phyloP scores from a whole-genome alignment of 2,797 vertebrate species.

The Xerus rutilus region DNA sequence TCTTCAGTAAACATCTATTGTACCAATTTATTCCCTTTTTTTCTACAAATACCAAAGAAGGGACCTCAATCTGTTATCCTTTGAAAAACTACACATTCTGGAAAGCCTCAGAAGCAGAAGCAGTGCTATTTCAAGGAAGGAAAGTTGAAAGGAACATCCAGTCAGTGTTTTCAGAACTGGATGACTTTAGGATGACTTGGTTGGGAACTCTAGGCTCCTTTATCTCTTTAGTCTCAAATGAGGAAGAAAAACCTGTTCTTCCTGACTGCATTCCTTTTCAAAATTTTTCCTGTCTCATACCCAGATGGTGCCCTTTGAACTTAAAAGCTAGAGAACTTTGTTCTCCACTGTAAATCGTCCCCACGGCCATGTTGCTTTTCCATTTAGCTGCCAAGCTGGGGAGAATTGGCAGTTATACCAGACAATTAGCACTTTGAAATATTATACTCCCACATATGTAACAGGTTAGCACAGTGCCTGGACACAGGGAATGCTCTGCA shows the following conservation, averaged over 20 bases:
- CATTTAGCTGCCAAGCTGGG: slow-evolving; percentile 77
- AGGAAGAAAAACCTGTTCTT: slow-evolving; percentile 80
- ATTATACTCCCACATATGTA: slow-evolving; percentile 80
- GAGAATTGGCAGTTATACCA: slow-evolving; percentile 72
- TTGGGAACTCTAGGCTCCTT: slow-evolving; percentile 16
- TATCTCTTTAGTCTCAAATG: slow-evolving; percentile 62
- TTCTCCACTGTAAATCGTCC: slow-evolving; percentile 79
- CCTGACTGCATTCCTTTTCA: slow-evolving; percentile 70
- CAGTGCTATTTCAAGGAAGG: not conserved
- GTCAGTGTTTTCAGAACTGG: not conserved
- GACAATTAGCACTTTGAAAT: slow-evolving; percentile 85
- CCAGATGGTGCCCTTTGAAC: slow-evolving; percentile 85
- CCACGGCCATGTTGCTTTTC: slow-evolving; percentile 74
- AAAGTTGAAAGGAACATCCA: not conserved
- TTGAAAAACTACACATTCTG: not conserved
- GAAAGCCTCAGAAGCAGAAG: not conserved
- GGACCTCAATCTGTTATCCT: not conserved
- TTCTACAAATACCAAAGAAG: not conserved
- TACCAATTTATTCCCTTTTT: not conserved
- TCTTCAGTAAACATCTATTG: not conserved
- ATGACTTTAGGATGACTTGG: not conserved
- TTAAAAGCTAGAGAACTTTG: slow-evolving; percentile 77
- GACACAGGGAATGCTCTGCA: not conserved
- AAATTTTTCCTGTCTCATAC: slow-evolving; percentile 51
- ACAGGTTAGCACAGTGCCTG: slow-evolving; percentile 80